These are phyloP conservation scores for Torymus texanus DNA, from an alignment of 2,888 invertebrate species.

Conservation along the genomic window DNA sequence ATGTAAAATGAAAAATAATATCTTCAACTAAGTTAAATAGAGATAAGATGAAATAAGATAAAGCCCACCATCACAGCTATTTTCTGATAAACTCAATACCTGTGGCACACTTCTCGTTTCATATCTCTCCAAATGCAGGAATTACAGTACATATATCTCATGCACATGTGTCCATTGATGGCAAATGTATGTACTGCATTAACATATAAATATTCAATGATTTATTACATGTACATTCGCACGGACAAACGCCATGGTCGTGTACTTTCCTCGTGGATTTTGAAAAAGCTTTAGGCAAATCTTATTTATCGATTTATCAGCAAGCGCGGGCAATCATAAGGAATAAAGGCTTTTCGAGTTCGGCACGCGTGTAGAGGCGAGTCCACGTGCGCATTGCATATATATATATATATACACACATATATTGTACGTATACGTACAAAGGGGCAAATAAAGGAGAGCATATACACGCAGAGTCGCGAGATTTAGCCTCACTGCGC, in stretches of 20 bases:
- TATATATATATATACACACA: no score
- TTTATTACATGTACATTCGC: neutral
- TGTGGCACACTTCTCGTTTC: neutral
- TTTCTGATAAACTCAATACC: neutral
- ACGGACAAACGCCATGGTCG: neutral
- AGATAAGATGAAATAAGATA: no score
- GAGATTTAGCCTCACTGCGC: no score
- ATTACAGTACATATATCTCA: neutral
- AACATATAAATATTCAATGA: neutral
- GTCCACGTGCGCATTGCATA: neutral
- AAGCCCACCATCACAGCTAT: neutral
- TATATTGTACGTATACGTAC: no score
- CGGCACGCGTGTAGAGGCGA: neutral
- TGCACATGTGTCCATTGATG: constrained; percentile 2
- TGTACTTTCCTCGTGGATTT: no score
- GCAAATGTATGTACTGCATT: neutral
- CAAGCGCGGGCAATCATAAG: no score
- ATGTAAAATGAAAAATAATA: neutral
- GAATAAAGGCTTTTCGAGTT: no score
- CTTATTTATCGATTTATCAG: no score
- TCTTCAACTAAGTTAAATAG: no score
- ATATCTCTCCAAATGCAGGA: neutral
- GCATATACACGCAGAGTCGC: no score
- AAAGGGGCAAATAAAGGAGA: no score
- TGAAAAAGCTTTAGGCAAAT: no score